Percentiles rank a stretch among this genome's conserved stretches.
Evolutionary conservation across 2,797 vertebrate genomes (phyloP).

Genomic region (Pogoniulus pusillus): DNA sequence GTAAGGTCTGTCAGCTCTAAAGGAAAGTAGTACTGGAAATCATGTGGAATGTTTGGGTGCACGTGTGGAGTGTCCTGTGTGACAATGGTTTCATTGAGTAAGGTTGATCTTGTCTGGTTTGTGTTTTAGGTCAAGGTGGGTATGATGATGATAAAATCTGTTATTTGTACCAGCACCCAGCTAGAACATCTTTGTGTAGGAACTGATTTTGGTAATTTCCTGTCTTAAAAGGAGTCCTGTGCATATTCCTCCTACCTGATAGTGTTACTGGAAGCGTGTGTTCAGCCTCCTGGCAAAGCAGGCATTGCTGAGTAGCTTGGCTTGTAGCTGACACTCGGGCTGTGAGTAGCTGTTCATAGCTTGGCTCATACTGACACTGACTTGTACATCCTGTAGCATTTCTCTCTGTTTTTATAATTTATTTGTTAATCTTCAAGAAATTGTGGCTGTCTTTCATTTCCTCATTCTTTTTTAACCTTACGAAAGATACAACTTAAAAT

Average conservation of each 20-base stretch:
- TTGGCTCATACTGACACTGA: neutral
- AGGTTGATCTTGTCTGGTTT: neutral
- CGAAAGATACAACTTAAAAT: neutral
- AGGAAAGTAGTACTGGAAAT: neutral
- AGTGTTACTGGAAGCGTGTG: neutral
- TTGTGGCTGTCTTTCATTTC: neutral
- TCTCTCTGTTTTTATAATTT: neutral
- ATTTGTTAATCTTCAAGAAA: neutral
- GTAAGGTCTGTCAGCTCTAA: neutral
- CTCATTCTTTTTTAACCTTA: neutral
- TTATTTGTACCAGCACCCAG: neutral
- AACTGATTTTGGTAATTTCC: neutral
- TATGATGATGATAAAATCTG: rapidly evolving
- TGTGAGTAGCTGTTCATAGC: neutral
- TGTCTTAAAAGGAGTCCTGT: neutral
- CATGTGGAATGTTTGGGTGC: neutral
- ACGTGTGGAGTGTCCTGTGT: neutral
- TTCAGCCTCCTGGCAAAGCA: neutral
- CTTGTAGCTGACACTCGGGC: neutral
- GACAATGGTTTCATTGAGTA: neutral
- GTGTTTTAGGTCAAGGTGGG: neutral
- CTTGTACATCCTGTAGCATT: neutral
- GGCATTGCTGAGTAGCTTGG: neutral
- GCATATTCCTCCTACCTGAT: neutral
- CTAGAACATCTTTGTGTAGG: neutral